Conservation (phyloP, 2,797 vertebrate genomes). For the Champsocephalus esox region DNA sequence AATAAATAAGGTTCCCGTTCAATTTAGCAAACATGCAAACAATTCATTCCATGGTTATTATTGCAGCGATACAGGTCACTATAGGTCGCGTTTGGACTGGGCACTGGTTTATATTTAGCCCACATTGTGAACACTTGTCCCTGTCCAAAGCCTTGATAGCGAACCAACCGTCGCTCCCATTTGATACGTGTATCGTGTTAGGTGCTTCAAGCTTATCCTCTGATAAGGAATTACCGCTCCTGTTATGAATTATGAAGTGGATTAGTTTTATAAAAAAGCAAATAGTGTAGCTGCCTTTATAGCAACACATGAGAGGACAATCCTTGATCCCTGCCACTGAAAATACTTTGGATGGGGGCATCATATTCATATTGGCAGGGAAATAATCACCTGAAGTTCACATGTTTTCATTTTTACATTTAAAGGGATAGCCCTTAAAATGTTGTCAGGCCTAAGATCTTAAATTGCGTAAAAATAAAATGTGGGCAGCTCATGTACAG, state of each 20-base stretch:
- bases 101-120: conserved; percentile 70
- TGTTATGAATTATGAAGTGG: conserved; percentile 70
- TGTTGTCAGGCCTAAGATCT: conserved; percentile 1
- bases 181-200: conserved; percentile 51
- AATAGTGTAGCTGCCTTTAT: conserved; percentile 42
- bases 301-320: conserved; percentile 31
- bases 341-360: conserved; percentile 5
- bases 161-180: conserved; percentile 41
- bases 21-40: conserved; percentile 69
- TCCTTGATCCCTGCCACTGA: conserved; percentile 28
- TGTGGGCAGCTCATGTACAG: too few relatives aligned
- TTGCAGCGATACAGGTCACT: conserved; percentile 55
- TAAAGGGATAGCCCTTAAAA: background rate
- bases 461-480: conserved; percentile 12
- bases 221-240: conserved; percentile 65
- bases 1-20: conserved; percentile 37
- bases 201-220: conserved; percentile 66
- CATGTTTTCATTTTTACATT: too few relatives aligned
- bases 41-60: conserved; percentile 64
- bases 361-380: conserved; percentile 7
- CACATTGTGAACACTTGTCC: conserved; percentile 58
- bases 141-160: conserved; percentile 62
- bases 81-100: conserved; percentile 53
- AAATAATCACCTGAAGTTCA: conserved; percentile 30
- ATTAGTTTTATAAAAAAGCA: conserved; percentile 60